A percentile compares a stretch with the other conserved stretches of the same genome.
Conservation (phyloP, 1,140 invertebrate genomes). For the Dendroctonus ponderosae region DNA sequence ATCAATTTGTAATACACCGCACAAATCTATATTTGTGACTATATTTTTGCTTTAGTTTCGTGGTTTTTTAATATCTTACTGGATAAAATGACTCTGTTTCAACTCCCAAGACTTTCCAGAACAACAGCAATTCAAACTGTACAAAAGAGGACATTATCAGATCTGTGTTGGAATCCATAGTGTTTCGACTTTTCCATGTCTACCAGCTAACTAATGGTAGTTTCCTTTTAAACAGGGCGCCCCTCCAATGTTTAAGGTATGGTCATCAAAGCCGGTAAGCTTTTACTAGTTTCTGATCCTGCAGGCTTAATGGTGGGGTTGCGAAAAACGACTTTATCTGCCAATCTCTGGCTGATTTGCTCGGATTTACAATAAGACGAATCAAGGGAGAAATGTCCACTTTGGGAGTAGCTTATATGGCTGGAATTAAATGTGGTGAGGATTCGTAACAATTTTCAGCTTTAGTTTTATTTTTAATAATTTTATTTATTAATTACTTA, state of each 20-base stretch:
- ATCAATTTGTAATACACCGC: conserved; percentile 64
- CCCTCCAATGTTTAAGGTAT: neutral
- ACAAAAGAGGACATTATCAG: conserved; percentile 76
- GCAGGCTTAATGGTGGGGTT: conserved; percentile 91
- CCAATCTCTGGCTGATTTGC: conserved; percentile 82
- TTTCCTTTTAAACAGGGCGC: conserved; percentile 34
- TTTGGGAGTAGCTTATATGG: conserved; percentile 76
- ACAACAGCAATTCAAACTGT: conserved; percentile 69
- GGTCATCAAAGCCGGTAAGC: neutral
- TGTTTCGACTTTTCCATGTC: conserved; percentile 75
- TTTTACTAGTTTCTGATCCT: conserved; percentile 9
- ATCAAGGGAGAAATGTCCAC: conserved; percentile 71
- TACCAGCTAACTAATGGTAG: conserved; percentile 65
- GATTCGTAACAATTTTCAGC: neutral
- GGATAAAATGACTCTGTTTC: conserved; percentile 25
- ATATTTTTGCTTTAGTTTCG: conserved; percentile 74
- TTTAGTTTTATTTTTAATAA: no score
- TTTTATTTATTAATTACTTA: no score
- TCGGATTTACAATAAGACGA: conserved; percentile 70
- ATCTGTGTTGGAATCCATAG: conserved; percentile 83
- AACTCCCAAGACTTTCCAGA: conserved; percentile 88
- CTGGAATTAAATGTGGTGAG: conserved; percentile 74
- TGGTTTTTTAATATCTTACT: neutral
- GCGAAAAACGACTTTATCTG: conserved; percentile 87
- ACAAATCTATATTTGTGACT: conserved; percentile 72